phyloP scores from a whole-genome alignment of 2,797 vertebrate species.

The Nyctibius grandis region DNA sequence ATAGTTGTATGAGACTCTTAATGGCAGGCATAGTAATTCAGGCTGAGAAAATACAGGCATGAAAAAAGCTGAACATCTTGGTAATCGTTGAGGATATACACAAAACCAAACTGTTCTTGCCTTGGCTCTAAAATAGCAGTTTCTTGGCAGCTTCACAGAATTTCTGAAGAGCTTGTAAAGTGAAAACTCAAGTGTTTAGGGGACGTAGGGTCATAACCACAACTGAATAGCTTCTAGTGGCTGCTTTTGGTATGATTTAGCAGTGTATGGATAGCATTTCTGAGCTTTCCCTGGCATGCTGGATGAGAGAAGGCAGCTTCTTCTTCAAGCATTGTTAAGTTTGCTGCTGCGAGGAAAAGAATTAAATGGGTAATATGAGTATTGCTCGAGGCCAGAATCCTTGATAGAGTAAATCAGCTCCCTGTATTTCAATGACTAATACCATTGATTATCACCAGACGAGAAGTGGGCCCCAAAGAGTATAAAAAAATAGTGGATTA shows the following conservation, averaged over 20 bases:
- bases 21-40: neutral
- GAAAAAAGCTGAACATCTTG: neutral
- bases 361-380: neutral
- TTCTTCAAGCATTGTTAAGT: neutral
- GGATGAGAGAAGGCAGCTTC: neutral
- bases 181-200: neutral
- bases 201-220: neutral
- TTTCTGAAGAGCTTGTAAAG: neutral
- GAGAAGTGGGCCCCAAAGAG: slow-evolving; percentile 31
- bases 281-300: neutral
- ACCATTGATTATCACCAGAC: slow-evolving; percentile 20
- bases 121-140: neutral
- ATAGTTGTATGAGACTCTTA: neutral
- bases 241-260: neutral
- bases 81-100: neutral
- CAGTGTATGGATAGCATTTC: neutral
- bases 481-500: slow-evolving; percentile 50
- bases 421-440: slow-evolving; percentile 14
- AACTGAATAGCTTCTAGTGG: neutral
- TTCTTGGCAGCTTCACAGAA: neutral
- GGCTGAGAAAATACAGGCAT: neutral
- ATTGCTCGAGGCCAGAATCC: neutral
- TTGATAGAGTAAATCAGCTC: neutral
- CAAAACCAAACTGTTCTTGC: neutral
- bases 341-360: neutral